Conservation (phyloP, 1,140 invertebrate species). For the Zelostemma sp. region DNA sequence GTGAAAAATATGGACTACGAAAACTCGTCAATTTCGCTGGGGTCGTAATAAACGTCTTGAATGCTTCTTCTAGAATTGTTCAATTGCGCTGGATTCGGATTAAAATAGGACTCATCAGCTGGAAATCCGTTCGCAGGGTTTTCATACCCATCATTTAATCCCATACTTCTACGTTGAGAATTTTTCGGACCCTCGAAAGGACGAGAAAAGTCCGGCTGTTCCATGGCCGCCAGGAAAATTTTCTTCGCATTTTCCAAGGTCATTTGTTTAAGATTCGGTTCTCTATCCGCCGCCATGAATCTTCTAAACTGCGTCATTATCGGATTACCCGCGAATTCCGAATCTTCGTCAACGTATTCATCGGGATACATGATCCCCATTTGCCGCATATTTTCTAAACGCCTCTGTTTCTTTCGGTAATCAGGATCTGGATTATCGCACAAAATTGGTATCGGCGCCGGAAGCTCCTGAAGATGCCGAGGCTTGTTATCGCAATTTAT, state of each 20-base stretch:
- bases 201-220: too few relatives aligned
- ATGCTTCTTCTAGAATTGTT: background rate
- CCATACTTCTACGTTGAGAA: too few relatives aligned
- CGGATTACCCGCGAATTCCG: background rate
- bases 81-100: background rate
- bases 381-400: constrained; percentile 14
- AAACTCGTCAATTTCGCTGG: background rate
- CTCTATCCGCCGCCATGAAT: background rate
- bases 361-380: background rate
- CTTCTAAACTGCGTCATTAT: background rate
- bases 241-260: background rate
- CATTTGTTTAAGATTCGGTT: background rate
- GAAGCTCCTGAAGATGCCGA: background rate
- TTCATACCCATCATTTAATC: too few relatives aligned
- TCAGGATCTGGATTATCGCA: constrained; percentile 23
- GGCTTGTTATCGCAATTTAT: background rate
- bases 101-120: too few relatives aligned
- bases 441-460: background rate
- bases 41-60: background rate
- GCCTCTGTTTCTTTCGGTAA: constrained; percentile 16
- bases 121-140: too few relatives aligned
- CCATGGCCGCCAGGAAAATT: background rate
- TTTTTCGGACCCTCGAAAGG: too few relatives aligned
- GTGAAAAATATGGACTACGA: background rate
- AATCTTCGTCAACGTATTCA: background rate